Percentiles rank a stretch among this genome's conserved stretches.
These are phyloP conservation scores for Danio jaintianensis DNA, from an alignment of 2,797 vertebrate genomes.

Conservation along the genomic window DNA sequence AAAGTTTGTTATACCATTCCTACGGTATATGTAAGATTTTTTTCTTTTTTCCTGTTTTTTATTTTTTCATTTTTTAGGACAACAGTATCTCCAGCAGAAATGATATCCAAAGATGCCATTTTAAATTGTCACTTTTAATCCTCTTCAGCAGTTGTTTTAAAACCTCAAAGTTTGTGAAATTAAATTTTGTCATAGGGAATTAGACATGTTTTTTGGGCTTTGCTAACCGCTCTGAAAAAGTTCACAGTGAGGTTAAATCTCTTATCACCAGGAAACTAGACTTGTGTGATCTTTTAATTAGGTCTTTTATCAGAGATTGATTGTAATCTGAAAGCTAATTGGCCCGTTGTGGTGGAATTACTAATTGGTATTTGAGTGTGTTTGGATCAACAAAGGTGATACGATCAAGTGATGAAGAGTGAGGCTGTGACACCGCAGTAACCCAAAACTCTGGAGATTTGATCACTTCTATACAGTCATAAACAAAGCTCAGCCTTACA, in stretches of 20 bases:
- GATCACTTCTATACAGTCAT: background rate
- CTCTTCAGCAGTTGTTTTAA: background rate
- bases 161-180: background rate
- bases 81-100: too few relatives aligned
- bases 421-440: background rate
- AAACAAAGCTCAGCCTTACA: too few relatives aligned
- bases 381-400: conserved; percentile 13
- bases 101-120: too few relatives aligned
- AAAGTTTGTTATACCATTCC: too few relatives aligned
- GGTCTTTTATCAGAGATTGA: conserved; percentile 51
- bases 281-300: conserved; percentile 53
- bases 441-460: background rate
- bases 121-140: background rate
- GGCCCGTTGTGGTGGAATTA: conserved; percentile 48
- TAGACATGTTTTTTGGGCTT: background rate
- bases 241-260: conserved; percentile 61
- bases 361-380: conserved; percentile 20
- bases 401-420: conserved; percentile 48
- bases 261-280: conserved; percentile 66
- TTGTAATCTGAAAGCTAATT: conserved; percentile 69
- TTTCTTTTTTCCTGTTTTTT: too few relatives aligned
- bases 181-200: background rate
- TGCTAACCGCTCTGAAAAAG: conserved; percentile 19
- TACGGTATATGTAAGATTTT: too few relatives aligned
- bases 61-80: too few relatives aligned